Evolutionary conservation across 2,797 vertebrate genomes (phyloP).

Genomic region (Parambassis ranga): DNA sequence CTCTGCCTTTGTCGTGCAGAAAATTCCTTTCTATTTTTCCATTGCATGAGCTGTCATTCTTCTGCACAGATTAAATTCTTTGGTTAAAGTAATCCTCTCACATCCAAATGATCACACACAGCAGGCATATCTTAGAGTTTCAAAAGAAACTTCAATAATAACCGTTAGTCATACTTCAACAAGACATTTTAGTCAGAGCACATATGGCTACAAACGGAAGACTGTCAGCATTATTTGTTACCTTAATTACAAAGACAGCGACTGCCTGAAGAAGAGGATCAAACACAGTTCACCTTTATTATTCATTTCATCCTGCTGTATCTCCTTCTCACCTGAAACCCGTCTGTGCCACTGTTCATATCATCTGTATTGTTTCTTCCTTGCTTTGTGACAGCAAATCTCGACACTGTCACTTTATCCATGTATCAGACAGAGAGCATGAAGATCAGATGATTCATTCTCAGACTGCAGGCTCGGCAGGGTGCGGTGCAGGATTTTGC

Average conservation of each 20-base stretch:
- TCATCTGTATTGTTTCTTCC: conserved; percentile 11
- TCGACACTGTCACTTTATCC: conserved; percentile 25
- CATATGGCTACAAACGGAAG: conserved; percentile 26
- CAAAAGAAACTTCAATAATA: neutral
- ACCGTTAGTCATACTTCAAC: conserved; percentile 15
- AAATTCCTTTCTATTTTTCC: neutral
- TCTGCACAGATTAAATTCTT: conserved; percentile 19
- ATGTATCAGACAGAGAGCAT: conserved; percentile 11
- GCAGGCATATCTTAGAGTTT: conserved; percentile 4
- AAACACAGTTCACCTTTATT: conserved; percentile 57
- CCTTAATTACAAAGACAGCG: conserved; percentile 60
- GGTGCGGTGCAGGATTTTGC: conserved; percentile 25
- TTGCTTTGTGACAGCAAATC: conserved; percentile 5
- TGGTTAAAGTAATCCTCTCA: conserved; percentile 26
- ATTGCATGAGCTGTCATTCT: neutral
- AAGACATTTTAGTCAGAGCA: conserved; percentile 17
- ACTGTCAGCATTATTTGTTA: conserved; percentile 55
- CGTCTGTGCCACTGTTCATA: neutral
- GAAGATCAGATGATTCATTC: conserved; percentile 46
- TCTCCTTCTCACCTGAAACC: conserved; percentile 19
- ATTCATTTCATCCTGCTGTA: conserved; percentile 47
- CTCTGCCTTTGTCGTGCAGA: too few species aligned
- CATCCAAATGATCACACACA: conserved; percentile 19
- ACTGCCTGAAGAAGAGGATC: conserved; percentile 51
- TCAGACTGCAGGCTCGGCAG: conserved; percentile 25